phyloP scores from a whole-genome alignment of 2,113 vertebrate genomes.

The Pogona vitticeps region DNA sequence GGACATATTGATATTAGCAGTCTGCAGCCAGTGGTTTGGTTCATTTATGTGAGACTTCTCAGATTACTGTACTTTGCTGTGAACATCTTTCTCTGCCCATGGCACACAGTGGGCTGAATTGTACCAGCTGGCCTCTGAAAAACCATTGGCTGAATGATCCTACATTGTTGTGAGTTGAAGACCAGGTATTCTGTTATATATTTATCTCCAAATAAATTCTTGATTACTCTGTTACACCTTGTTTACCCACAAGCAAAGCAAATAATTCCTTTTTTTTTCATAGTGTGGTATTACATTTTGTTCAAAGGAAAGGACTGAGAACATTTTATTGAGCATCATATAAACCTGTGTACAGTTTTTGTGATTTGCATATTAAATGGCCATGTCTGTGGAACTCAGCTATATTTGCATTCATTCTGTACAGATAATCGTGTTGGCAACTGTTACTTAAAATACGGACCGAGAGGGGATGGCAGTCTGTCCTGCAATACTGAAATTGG shows the following conservation, averaged over 20 bases:
- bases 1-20: background rate
- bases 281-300: background rate
- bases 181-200: background rate
- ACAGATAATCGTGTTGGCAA: constrained; percentile 84
- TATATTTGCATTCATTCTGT: constrained; percentile 2
- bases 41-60: background rate
- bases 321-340: background rate
- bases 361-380: background rate
- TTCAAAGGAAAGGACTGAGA: background rate
- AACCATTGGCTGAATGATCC: background rate
- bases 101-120: background rate
- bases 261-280: background rate
- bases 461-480: constrained; percentile 75
- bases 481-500: constrained; percentile 85
- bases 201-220: background rate
- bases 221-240: background rate
- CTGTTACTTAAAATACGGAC: constrained; percentile 82
- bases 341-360: background rate
- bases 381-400: accelerated
- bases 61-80: background rate
- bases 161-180: background rate
- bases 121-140: background rate
- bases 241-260: background rate
- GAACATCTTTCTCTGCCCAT: background rate
- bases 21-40: background rate